A percentile compares a stretch with the other conserved stretches of the same genome.
Evolutionary conservation across 2,888 invertebrate species (phyloP).

Genomic region (Conus canariensis): DNA sequence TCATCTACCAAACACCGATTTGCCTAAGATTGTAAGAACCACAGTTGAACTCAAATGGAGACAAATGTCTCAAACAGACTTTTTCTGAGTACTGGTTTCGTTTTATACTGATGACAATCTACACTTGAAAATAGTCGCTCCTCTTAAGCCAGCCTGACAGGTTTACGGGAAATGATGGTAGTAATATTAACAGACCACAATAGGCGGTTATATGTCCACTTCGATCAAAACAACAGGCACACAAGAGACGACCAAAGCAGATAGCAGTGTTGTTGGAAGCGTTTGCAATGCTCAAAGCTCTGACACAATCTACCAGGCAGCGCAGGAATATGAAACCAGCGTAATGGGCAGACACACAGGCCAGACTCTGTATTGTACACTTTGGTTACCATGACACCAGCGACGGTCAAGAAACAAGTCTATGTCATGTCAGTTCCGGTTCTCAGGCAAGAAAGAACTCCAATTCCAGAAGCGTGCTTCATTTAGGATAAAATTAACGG

Average conservation of each 20-base stretch:
- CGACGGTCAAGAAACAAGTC: neutral
- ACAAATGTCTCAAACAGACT: too few relatives aligned
- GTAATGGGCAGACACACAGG: neutral
- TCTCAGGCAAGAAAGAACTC: neutral
- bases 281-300: neutral
- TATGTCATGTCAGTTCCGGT: neutral
- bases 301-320: too few relatives aligned
- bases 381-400: neutral
- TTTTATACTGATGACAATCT: too few relatives aligned
- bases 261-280: neutral
- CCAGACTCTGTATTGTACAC: neutral
- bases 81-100: too few relatives aligned
- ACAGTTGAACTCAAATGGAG: too few relatives aligned
- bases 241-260: neutral
- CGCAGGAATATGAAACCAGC: neutral
- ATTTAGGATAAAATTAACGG: too few relatives aligned
- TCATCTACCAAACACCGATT: too few relatives aligned
- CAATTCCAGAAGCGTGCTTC: neutral
- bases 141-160: neutral
- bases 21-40: too few relatives aligned
- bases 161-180: neutral
- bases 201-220: neutral
- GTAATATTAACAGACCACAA: neutral
- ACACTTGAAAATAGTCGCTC: too few relatives aligned
- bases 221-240: neutral